Evolutionary conservation across 2,113 vertebrate genomes (phyloP).

Genomic region (Xenopus borealis): DNA sequence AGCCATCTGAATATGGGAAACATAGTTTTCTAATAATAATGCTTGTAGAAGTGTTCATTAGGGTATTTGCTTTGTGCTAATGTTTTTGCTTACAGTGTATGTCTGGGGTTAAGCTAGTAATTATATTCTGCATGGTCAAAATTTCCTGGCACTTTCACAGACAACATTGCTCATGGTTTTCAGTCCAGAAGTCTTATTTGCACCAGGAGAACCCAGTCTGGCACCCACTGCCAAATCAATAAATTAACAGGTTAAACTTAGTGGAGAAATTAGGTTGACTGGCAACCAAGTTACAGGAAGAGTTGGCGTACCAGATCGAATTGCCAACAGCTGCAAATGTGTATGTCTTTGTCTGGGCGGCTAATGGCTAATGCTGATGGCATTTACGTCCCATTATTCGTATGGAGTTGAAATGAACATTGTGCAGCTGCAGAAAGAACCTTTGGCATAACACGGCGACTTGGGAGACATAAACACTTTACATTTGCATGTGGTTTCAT

Average conservation of each 20-base stretch:
- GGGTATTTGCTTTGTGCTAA: too few relatives aligned
- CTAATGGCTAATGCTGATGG: slow-evolving; percentile 20
- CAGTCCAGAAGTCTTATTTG: slow-evolving; percentile 12
- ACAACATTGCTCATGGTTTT: not conserved
- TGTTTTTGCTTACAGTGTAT: too few relatives aligned
- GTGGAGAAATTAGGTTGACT: slow-evolving; percentile 19
- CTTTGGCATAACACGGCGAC: slow-evolving; percentile 9
- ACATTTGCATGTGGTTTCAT: slow-evolving; percentile 17
- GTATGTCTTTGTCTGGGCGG: slow-evolving; percentile 24
- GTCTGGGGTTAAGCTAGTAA: too few relatives aligned
- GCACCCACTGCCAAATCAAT: slow-evolving; percentile 11
- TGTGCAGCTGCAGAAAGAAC: slow-evolving; percentile 35
- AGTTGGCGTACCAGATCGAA: slow-evolving; percentile 25
- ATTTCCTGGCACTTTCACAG: slow-evolving; percentile 18
- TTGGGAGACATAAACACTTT: not conserved
- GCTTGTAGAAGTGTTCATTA: too few relatives aligned
- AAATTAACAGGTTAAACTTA: slow-evolving; percentile 3
- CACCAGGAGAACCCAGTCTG: slow-evolving; percentile 17
- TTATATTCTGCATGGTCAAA: slow-evolving; percentile 2
- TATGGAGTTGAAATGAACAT: slow-evolving; percentile 11
- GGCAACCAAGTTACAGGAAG: slow-evolving; percentile 18
- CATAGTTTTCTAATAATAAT: too few relatives aligned
- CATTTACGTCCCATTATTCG: slow-evolving; percentile 31
- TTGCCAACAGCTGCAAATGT: slow-evolving; percentile 37
- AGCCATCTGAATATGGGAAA: too few relatives aligned